phyloP scores from a whole-genome alignment of 2,888 invertebrate species.

The Holacanthella duospinosa region DNA sequence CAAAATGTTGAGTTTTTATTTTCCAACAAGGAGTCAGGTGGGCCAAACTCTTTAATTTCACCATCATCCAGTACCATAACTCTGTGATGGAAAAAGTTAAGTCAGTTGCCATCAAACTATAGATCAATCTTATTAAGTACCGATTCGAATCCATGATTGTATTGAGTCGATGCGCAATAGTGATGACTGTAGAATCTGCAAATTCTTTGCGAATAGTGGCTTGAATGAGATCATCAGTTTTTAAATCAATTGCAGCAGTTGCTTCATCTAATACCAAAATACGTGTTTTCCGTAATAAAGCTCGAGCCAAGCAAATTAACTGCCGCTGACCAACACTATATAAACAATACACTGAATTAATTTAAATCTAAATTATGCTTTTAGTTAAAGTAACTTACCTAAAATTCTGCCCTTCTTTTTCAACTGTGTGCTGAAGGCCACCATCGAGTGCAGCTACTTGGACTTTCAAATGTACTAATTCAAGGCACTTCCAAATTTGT shows the following conservation, averaged over 20 bases:
- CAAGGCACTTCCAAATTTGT: constrained; percentile 47
- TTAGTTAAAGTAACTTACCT: background rate
- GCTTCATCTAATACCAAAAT: constrained; percentile 44
- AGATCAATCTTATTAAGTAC: too few species aligned
- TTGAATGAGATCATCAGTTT: constrained; percentile 80
- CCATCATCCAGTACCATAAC: constrained; percentile 43
- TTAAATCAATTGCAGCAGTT: constrained; percentile 80
- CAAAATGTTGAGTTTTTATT: constrained; percentile 43
- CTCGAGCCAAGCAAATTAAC: constrained; percentile 31
- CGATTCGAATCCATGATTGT: constrained; percentile 81
- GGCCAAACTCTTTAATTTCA: constrained; percentile 41
- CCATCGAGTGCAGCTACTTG: constrained; percentile 37
- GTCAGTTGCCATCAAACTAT: background rate
- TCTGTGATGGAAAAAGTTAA: too few species aligned
- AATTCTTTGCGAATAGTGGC: constrained; percentile 70
- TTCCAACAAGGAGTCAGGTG: constrained; percentile 40
- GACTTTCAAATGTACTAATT: constrained; percentile 46
- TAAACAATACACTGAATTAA: background rate
- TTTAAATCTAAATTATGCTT: background rate
- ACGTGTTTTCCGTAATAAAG: constrained; percentile 30
- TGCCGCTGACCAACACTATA: constrained; percentile 36
- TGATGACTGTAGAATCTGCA: constrained; percentile 73
- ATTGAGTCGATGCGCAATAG: constrained; percentile 85
- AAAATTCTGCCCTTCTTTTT: constrained; percentile 40
- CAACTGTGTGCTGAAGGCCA: constrained; percentile 39